phyloP scores from a whole-genome alignment of 23 tunicate genomes.

The Botrylloides violaceus region DNA sequence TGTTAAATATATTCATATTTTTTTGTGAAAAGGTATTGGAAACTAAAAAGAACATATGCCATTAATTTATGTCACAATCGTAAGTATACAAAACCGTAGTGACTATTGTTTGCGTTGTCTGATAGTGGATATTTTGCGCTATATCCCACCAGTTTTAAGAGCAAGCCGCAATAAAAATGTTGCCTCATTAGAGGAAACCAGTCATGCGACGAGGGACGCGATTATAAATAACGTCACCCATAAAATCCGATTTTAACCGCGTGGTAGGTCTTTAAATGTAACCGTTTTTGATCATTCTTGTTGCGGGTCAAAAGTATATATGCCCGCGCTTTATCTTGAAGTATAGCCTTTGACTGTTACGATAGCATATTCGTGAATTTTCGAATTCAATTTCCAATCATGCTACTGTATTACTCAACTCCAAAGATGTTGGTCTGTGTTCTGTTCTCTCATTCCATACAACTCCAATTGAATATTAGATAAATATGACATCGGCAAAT shows the following conservation, averaged over 20 bases:
- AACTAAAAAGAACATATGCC: neutral
- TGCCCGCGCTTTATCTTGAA: no score
- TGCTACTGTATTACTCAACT: no score
- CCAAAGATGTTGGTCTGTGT: no score
- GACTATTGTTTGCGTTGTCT: constrained; percentile 10
- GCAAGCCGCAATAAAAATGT: constrained; percentile 3
- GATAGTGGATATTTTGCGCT: neutral
- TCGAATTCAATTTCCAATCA: no score
- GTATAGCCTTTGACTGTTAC: no score
- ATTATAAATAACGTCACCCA: neutral
- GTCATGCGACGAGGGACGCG: constrained; percentile 23
- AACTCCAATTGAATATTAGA: no score
- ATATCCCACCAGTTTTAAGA: neutral
- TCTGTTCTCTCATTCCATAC: no score
- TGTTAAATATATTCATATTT: neutral
- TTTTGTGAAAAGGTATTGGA: neutral
- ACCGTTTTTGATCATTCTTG: constrained; percentile 6
- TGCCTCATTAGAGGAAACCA: constrained; percentile 24
- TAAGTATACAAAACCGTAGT: neutral
- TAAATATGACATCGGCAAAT: no score
- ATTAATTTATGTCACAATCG: constrained; percentile 12
- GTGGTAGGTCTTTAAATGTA: neutral
- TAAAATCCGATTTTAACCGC: neutral
- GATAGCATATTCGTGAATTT: neutral
- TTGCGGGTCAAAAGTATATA: no score